Conservation (phyloP, 2,888 invertebrate genomes). For the Aleiodes alternator region DNA sequence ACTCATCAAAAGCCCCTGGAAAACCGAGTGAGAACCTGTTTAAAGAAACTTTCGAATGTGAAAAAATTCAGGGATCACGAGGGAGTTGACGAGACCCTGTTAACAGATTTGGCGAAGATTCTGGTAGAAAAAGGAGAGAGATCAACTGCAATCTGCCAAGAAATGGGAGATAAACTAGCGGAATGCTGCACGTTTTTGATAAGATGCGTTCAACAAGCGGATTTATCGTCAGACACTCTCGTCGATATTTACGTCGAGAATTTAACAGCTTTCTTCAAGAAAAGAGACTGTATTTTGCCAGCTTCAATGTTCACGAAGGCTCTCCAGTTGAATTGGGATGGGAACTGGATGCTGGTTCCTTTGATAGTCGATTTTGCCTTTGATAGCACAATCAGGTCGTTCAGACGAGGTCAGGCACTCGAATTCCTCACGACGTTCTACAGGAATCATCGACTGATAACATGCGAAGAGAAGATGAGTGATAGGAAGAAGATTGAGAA, state of each 20-base stretch:
- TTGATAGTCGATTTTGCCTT: constrained; percentile 80
- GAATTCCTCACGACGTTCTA: constrained; percentile 83
- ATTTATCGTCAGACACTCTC: constrained; percentile 70
- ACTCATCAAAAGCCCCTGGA: constrained; percentile 82
- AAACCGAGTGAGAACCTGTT: constrained; percentile 79
- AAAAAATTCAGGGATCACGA: constrained; percentile 80
- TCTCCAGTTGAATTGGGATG: constrained; percentile 81
- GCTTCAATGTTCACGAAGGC: constrained; percentile 82
- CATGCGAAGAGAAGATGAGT: constrained; percentile 72
- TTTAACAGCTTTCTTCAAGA: constrained; percentile 79
- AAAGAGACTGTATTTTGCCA: constrained; percentile 81
- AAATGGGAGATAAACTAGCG: constrained; percentile 81
- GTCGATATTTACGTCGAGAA: constrained; percentile 77
- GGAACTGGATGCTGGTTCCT: constrained; percentile 79
- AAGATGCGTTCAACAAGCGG: constrained; percentile 78
- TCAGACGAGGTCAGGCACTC: constrained; percentile 82
- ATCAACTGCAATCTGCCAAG: constrained; percentile 81
- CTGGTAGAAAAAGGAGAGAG: constrained; percentile 81
- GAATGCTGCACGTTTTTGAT: constrained; percentile 82
- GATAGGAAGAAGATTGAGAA: constrained; percentile 75
- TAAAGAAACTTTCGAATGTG: constrained; percentile 79
- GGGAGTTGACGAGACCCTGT: constrained; percentile 77
- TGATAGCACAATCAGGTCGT: constrained; percentile 79
- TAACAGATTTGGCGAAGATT: constrained; percentile 76
- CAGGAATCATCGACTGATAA: constrained; percentile 78